A percentile compares a stretch with the other conserved stretches of the same genome.
These are phyloP conservation scores for Poecilia latipinna DNA, from an alignment of 2,113 vertebrate genomes.

Conservation along the genomic window DNA sequence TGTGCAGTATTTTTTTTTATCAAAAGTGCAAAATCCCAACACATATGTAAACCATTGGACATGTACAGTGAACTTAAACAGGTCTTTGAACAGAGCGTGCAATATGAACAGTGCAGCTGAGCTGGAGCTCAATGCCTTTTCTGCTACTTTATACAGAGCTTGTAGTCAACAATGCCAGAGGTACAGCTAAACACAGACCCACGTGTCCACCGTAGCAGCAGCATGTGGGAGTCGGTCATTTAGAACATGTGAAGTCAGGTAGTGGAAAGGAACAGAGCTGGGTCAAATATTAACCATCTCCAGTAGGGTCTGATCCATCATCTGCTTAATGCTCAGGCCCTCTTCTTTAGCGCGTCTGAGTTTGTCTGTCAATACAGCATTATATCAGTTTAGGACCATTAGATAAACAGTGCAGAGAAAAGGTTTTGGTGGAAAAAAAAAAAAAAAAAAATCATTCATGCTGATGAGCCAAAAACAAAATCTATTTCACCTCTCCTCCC, in stretches of 20 bases:
- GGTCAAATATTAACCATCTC: constrained; percentile 73
- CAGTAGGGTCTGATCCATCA: constrained; percentile 74
- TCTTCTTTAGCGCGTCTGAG: constrained; percentile 68
- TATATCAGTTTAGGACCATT: constrained; percentile 41
- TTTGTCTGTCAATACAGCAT: constrained; percentile 79
- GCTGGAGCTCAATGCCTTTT: constrained; percentile 5
- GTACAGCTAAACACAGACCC: constrained; percentile 19
- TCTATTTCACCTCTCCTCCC: background rate
- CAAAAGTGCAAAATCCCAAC: constrained; percentile 66
- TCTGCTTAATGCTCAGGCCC: constrained; percentile 59
- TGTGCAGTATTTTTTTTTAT: constrained; percentile 34
- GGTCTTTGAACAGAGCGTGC: constrained; percentile 34
- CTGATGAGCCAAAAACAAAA: background rate
- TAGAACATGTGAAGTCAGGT: constrained; percentile 33
- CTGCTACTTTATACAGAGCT: constrained; percentile 36
- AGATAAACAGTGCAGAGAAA: constrained; percentile 25
- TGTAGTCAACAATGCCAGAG: constrained; percentile 5
- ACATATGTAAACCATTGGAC: constrained; percentile 41
- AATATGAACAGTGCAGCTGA: constrained; percentile 29
- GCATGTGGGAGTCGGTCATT: constrained; percentile 38
- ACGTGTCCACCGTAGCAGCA: constrained; percentile 26
- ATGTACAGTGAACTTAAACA: constrained; percentile 34
- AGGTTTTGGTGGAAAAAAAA: background rate
- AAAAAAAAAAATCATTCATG: background rate
- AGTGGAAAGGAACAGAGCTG: constrained; percentile 26